Conservation (phyloP, 2,888 invertebrate genomes). For the Morpho helenor region DNA sequence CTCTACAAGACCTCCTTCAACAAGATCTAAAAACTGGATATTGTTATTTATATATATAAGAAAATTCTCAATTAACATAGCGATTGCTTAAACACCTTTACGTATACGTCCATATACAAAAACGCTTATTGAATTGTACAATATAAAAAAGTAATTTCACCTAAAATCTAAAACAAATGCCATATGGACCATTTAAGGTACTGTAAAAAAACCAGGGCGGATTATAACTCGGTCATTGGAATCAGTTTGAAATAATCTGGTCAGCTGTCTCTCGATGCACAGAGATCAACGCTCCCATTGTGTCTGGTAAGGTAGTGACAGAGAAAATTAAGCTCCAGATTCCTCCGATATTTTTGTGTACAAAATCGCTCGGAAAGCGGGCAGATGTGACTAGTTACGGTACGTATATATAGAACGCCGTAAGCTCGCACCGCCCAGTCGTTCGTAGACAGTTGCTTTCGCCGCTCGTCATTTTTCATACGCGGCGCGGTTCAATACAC, state of each 20-base stretch:
- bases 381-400: slow-evolving; percentile 44
- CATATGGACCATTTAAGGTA: slow-evolving; percentile 33
- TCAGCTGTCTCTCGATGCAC: slow-evolving; percentile 57
- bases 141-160: too few relatives aligned
- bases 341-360: slow-evolving; percentile 73
- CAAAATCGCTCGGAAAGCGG: slow-evolving; percentile 60
- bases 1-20: too few relatives aligned
- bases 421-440: slow-evolving; percentile 67
- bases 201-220: slow-evolving; percentile 29
- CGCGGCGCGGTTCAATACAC: slow-evolving; percentile 13
- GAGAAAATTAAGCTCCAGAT: slow-evolving; percentile 71
- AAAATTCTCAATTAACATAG: too few relatives aligned
- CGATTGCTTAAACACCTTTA: too few relatives aligned
- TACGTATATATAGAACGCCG: slow-evolving; percentile 61
- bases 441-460: slow-evolving; percentile 39
- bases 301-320: slow-evolving; percentile 68
- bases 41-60: too few relatives aligned
- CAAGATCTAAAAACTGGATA: too few relatives aligned
- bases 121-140: too few relatives aligned
- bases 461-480: slow-evolving; percentile 16
- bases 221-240: slow-evolving; percentile 41
- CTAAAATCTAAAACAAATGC: too few relatives aligned
- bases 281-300: slow-evolving; percentile 76
- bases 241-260: slow-evolving; percentile 53
- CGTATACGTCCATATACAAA: too few relatives aligned